Conservation (phyloP, 2,113 vertebrate genomes). For the Chloropsis hardwickii region DNA sequence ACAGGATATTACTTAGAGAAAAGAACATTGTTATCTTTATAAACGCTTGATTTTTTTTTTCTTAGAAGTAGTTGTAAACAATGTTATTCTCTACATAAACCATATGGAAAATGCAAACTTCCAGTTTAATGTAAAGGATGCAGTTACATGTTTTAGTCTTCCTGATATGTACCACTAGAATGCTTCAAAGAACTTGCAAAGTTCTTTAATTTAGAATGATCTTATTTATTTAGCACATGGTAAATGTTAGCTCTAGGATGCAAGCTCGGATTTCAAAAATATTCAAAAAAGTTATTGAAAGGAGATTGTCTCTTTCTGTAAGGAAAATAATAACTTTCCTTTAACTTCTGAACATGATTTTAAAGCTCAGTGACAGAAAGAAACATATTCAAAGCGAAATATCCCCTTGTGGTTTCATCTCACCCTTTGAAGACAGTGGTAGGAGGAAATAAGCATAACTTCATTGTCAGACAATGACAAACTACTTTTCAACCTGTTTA, state of each 20-base stretch:
- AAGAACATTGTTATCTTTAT: neutral
- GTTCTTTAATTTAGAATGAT: neutral
- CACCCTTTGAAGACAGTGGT: neutral
- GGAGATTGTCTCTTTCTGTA: neutral
- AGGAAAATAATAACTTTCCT: neutral
- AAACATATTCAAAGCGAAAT: neutral
- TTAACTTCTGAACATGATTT: neutral
- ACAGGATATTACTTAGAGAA: neutral
- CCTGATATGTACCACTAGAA: neutral
- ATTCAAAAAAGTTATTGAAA: neutral
- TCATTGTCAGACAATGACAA: neutral
- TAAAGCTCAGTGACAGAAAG: neutral
- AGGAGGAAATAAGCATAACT: neutral
- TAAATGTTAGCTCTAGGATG: neutral
- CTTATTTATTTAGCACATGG: neutral
- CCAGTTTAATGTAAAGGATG: neutral
- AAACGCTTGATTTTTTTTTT: neutral
- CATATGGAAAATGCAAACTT: neutral
- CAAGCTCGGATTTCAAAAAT: neutral
- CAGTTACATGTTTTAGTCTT: neutral
- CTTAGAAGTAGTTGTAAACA: neutral
- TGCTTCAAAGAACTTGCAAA: neutral
- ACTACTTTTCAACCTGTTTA: neutral
- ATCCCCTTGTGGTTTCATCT: neutral
- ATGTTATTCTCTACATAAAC: neutral